Percentiles rank a stretch among this genome's conserved stretches.
phyloP scores from a whole-genome alignment of 2,888 invertebrate genomes.

The Omphaloscelis lunosa region DNA sequence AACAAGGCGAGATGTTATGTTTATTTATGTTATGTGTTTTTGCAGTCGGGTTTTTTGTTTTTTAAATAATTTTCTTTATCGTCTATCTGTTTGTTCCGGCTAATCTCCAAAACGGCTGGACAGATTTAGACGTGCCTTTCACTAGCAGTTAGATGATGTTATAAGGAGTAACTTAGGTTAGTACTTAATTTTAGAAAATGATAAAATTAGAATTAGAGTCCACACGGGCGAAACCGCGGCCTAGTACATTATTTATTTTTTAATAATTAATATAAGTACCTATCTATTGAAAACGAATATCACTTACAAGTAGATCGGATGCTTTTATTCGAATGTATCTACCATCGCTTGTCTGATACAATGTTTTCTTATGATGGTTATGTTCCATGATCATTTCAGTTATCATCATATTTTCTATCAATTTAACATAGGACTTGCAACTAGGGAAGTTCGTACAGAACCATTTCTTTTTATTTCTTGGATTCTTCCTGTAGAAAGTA shows the following conservation, averaged over 20 bases:
- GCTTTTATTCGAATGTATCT: slow-evolving; percentile 25
- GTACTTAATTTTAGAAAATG: too few species aligned
- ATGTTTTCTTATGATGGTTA: slow-evolving; percentile 7
- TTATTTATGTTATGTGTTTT: too few species aligned
- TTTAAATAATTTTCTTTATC: too few species aligned
- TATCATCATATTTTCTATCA: slow-evolving; percentile 9
- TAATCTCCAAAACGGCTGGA: too few species aligned
- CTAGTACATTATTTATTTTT: not conserved
- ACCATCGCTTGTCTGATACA: slow-evolving; percentile 28
- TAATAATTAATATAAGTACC: not conserved
- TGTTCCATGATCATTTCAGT: slow-evolving; percentile 18
- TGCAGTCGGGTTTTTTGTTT: too few species aligned
- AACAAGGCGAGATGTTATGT: too few species aligned
- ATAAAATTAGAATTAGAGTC: too few species aligned
- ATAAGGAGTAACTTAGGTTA: too few species aligned
- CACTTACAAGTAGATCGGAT: slow-evolving; percentile 17
- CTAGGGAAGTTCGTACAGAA: slow-evolving; percentile 46
- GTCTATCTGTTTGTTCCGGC: too few species aligned
- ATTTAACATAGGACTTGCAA: slow-evolving; percentile 45
- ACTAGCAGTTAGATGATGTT: too few species aligned
- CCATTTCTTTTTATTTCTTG: slow-evolving; percentile 47
- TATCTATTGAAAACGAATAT: not conserved
- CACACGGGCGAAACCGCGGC: too few species aligned
- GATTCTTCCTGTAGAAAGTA: slow-evolving; percentile 46
- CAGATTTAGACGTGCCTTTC: too few species aligned